Base-by-base conservation (phyloP, 2,113 vertebrate species). In the Puntigrus tetrazona region DNA sequence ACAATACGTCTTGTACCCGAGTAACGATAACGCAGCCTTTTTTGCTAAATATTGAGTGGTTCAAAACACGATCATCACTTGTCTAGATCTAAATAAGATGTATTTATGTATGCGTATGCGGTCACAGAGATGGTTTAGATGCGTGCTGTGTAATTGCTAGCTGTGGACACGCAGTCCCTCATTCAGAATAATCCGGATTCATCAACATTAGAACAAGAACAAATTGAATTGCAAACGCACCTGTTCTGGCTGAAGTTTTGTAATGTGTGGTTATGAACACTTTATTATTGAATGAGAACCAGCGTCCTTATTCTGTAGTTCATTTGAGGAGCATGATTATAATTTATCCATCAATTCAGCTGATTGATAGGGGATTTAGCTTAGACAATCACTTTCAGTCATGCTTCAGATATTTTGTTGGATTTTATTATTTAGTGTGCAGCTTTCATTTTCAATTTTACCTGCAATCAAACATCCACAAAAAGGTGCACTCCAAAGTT, bases 311-410 rank as follows among this genome's bases (percentile, higher is more conserved):
- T 55, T 38, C 52, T 57, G 50, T 25, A 77, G 3, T 36, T 78
- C 20, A 78, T 55, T 36, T 55, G 50, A 78, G 31, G 75, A 36
- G 8, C 52, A 55, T 9, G 34, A 59, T 38, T 59, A 38, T 18
- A 57, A 52, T 59, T 57, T 57, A 59, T 55, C 75, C 52, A n/a
- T 77, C 45, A 34, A 20, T 77, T 78, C 50, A 59, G 7, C 52
- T 34, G 31, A 55, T 25, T 25, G 50, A 57, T 14, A 7, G 34
- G 1, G 18, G 18, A 38, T 78, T 57, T 25, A 25, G 38, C 22
- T 59, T 38, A 7, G 11, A 11, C 45, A 52, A 22, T 76, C 4
- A 1, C 45, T 52, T 52, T 57, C 31, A 59, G 38, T 78, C 31
- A 78, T 34, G 52, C 22, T 73, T 73, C 11, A 16, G 38, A 43